These are phyloP conservation scores for Pionites leucogaster DNA, from an alignment of 2,113 vertebrate species.

Conservation along the genomic window DNA sequence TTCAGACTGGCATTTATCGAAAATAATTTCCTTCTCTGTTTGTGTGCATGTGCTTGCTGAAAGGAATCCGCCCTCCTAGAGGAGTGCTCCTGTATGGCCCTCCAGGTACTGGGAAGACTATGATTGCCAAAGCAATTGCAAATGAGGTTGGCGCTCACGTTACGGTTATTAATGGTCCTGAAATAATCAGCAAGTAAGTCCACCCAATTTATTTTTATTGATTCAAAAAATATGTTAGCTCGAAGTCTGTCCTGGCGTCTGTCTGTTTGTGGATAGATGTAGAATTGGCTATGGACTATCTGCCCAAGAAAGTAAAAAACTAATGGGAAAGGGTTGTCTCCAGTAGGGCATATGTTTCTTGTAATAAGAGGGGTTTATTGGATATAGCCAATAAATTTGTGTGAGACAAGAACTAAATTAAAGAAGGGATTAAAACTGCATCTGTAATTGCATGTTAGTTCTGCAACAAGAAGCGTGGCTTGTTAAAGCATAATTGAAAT, in stretches of 20 bases:
- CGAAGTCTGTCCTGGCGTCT: background rate
- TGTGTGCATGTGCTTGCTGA: background rate
- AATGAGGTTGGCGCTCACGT: conserved; percentile 89
- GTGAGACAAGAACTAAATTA: background rate
- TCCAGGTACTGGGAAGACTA: conserved; percentile 94
- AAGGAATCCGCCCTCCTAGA: conserved; percentile 90
- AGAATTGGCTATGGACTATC: background rate
- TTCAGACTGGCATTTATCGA: background rate
- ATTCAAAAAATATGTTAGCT: background rate
- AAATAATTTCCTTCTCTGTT: background rate
- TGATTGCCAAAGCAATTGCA: conserved; percentile 94
- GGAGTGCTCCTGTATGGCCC: conserved; percentile 93
- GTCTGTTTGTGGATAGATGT: background rate
- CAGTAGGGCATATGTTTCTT: background rate
- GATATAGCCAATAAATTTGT: background rate
- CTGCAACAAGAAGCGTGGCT: background rate
- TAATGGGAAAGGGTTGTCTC: background rate
- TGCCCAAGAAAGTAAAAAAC: background rate
- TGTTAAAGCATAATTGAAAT: background rate
- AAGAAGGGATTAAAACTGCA: background rate
- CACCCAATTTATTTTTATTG: background rate
- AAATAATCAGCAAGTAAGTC: conserved; percentile 98
- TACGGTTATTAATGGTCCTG: conserved; percentile 92
- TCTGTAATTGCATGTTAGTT: background rate
- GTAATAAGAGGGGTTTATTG: background rate